These are phyloP conservation scores for Drosophila mayaguana DNA, from an alignment of 2,888 invertebrate species.

Conservation along the genomic window DNA sequence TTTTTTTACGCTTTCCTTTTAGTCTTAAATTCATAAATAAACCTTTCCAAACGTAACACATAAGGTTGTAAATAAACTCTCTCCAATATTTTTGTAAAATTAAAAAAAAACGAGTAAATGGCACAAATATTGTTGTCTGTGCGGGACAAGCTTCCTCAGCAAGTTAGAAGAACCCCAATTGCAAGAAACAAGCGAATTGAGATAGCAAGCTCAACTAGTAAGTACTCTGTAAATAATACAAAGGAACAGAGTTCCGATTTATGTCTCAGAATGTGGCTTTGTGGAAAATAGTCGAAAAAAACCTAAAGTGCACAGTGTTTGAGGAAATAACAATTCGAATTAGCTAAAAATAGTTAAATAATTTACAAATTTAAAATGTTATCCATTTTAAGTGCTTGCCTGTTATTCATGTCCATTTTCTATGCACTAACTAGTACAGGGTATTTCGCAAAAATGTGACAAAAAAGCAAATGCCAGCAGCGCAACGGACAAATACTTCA, in stretches of 20 bases:
- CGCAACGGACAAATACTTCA: slow-evolving; percentile 60
- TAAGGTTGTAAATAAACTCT: background rate
- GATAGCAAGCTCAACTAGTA: background rate
- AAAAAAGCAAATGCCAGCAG: slow-evolving; percentile 48
- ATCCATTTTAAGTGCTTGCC: background rate
- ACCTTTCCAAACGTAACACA: background rate
- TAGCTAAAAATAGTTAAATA: background rate
- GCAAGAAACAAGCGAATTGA: background rate
- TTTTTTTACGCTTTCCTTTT: background rate
- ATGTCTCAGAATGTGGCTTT: too few species aligned
- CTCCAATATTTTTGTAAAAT: slow-evolving; percentile 13
- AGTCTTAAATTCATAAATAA: background rate
- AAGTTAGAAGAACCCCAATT: slow-evolving; percentile 40
- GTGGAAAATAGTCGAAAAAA: too few species aligned
- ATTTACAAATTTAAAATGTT: too few species aligned
- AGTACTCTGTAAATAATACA: background rate
- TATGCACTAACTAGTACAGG: background rate
- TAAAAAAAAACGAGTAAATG: slow-evolving; percentile 29
- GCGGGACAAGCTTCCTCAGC: slow-evolving; percentile 34
- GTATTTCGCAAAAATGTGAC: slow-evolving; percentile 33
- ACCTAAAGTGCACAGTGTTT: too few species aligned
- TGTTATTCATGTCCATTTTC: background rate
- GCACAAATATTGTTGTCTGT: slow-evolving; percentile 36
- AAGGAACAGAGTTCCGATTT: too few species aligned
- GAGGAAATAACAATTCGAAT: too few species aligned